phyloP scores from a whole-genome alignment of 2,888 invertebrate species.

The Molorchus minor region DNA sequence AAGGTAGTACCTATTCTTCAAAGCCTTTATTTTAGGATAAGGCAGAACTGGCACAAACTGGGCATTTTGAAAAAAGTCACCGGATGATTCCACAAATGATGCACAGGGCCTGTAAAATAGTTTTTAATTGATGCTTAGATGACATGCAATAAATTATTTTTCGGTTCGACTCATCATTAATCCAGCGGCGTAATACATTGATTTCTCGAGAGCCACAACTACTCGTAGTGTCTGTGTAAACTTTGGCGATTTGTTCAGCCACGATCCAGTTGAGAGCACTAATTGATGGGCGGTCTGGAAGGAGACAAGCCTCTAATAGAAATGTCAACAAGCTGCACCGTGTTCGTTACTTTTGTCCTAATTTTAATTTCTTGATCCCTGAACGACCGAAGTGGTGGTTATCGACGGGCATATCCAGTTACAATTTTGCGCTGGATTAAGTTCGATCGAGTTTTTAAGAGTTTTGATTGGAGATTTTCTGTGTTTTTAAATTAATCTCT shows the following conservation, averaged over 20 bases:
- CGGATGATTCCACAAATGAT: no score
- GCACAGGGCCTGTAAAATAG: no score
- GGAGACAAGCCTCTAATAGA: constrained; percentile 62
- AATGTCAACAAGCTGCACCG: constrained; percentile 58
- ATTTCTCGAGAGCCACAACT: constrained; percentile 27
- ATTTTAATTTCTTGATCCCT: constrained; percentile 37
- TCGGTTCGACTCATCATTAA: background rate
- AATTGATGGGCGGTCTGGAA: constrained; percentile 62
- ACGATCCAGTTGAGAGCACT: constrained; percentile 59
- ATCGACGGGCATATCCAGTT: background rate
- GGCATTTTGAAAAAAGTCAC: no score
- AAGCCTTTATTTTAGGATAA: no score
- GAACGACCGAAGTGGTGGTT: background rate
- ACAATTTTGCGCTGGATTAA: no score
- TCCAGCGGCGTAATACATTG: constrained; percentile 4
- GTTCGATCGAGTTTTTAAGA: no score
- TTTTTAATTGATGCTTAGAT: no score
- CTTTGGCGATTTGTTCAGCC: constrained; percentile 56
- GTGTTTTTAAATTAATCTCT: no score
- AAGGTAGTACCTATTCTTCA: no score
- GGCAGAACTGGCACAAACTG: no score
- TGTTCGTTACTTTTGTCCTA: constrained; percentile 46
- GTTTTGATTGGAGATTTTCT: no score
- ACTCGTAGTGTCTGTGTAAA: constrained; percentile 50
- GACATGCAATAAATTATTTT: background rate